Evolutionary conservation across 2,113 vertebrate species (phyloP), one percentile per base, ranked within the genome.

Genomic region (Pituophis catenifer): DNA sequence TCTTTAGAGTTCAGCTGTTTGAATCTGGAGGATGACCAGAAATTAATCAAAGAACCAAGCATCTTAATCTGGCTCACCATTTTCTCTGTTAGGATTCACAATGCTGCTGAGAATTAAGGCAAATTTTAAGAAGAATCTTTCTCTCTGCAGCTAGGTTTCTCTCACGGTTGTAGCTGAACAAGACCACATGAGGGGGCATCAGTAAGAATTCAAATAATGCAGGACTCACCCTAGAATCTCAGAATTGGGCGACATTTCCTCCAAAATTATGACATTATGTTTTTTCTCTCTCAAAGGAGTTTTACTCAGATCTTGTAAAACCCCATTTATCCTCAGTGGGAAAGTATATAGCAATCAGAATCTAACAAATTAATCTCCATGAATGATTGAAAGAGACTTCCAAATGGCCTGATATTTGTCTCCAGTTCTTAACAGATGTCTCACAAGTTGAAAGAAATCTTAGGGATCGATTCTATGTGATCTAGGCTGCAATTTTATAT

Each of bases 31-130:
- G 94, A 94, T 93, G 94, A 96, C 96, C 96, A 97, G 94, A 95
- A 93, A 95, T 95, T 96, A 96, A 97, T 96, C 95, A 96, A 97
- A 94, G 91, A 94, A 95, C 89, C 96, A 94, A 97, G 93, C 93
- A 93, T 92, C 94, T 93, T 93, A 94, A 91, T 96, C 96, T 94
- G 95, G 95, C 91, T 93, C 90, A 85, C 26, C 55, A 81, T 48
- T 38, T 90, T 92, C 89, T 95, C 95, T 94, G 94, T 94, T 91
- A 94, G 93, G 94, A 95, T 96, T 93, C 75, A 93, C 91, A 94
- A 55, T 86, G 24, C 53, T 17, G 23, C 8, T 85, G 44, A n/a
- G 29, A 52, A 50, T 86, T 33, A 44, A 52, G 44, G 8, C 10
- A 57, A 19, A 33, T 89, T 38, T 55, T 8, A 33, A 33, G 24